Evolutionary conservation across 2,113 vertebrate species (phyloP).

Genomic region (Rhombomys opimus): DNA sequence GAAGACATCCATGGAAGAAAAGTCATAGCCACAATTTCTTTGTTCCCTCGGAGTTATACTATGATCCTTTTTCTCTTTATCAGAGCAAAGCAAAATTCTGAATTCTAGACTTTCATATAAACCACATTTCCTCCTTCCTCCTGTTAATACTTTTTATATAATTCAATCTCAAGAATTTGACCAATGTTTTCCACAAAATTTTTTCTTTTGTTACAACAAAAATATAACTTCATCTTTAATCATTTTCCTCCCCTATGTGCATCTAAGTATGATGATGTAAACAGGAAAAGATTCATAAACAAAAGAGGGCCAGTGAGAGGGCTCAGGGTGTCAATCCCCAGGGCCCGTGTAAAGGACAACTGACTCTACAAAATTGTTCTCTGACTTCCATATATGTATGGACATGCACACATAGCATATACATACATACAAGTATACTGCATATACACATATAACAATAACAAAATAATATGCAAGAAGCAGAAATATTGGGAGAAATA

Average conservation of each 20-base stretch:
- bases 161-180: not conserved
- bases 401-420: not conserved
- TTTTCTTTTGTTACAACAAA: not conserved
- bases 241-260: not conserved
- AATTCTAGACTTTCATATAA: not conserved
- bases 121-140: no score
- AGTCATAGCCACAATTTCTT: not conserved
- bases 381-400: not conserved
- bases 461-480: not conserved
- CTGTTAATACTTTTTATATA: not conserved
- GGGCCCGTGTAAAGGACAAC: not conserved
- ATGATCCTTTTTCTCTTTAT: not conserved
- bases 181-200: not conserved
- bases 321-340: not conserved
- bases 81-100: not conserved
- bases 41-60: not conserved
- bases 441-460: not conserved
- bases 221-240: not conserved
- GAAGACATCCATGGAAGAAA: not conserved
- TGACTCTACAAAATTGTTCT: not conserved
- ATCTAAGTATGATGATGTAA: not conserved
- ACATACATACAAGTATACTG: not conserved
- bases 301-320: not conserved
- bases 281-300: no score
- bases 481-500: not conserved